phyloP scores from a whole-genome alignment of 2,888 invertebrate species.

The Schizotus pectinicornis region DNA sequence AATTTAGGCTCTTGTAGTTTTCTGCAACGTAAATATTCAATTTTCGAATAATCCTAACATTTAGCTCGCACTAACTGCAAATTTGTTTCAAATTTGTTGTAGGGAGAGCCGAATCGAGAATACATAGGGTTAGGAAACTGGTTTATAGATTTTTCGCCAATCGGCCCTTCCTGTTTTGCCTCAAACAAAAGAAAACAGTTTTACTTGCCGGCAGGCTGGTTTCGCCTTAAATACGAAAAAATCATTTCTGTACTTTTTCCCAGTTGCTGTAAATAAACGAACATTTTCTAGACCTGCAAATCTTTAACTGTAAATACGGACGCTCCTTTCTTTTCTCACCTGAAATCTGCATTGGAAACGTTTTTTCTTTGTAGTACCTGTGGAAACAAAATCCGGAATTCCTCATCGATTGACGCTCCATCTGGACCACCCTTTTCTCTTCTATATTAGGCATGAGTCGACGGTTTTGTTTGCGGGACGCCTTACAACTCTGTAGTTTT shows the following conservation, averaged over 20 bases:
- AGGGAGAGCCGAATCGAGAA: constrained; percentile 23
- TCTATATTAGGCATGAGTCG: no score
- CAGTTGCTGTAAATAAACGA: background rate
- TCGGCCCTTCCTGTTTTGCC: constrained; percentile 32
- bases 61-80: background rate
- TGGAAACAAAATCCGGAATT: no score
- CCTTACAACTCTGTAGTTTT: background rate
- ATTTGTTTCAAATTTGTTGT: background rate
- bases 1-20: no score
- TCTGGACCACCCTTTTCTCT: no score
- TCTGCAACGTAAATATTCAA: no score
- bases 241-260: background rate
- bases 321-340: no score
- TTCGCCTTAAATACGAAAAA: background rate
- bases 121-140: constrained; percentile 19
- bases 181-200: constrained; percentile 26
- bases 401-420: no score
- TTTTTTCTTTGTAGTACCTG: no score
- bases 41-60: background rate
- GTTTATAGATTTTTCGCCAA: constrained; percentile 25
- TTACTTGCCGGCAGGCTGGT: constrained; percentile 33
- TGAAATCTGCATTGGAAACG: no score
- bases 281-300: background rate
- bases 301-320: no score
- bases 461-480: no score